These are phyloP conservation scores for Copidosoma aretas DNA, from an alignment of 2,888 invertebrate species.

Conservation along the genomic window DNA sequence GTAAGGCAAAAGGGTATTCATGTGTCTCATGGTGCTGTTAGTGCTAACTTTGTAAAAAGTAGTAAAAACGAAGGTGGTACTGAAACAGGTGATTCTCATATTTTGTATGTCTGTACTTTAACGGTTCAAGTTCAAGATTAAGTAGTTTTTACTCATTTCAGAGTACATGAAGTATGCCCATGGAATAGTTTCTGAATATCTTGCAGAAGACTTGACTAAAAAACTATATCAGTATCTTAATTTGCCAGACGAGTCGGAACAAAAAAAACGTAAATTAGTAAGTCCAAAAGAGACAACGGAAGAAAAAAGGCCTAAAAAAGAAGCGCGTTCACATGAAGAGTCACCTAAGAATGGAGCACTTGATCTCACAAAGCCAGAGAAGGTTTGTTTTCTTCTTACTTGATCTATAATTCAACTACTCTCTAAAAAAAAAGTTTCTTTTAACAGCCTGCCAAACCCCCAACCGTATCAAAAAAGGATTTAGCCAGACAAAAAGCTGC, in stretches of 20 bases:
- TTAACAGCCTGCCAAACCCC: constrained; percentile 63
- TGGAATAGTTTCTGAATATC: constrained; percentile 81
- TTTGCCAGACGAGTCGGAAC: constrained; percentile 68
- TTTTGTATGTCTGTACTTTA: constrained; percentile 7
- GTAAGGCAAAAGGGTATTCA: constrained; percentile 75
- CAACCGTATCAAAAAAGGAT: constrained; percentile 72
- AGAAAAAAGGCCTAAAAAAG: constrained; percentile 58
- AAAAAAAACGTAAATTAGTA: constrained; percentile 56
- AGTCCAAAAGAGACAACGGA: constrained; percentile 53
- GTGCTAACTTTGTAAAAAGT: constrained; percentile 78
- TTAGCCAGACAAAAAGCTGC: constrained; percentile 80
- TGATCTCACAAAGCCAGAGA: constrained; percentile 58
- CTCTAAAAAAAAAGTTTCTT: neutral
- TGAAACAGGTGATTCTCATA: constrained; percentile 64
- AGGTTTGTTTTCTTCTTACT: constrained; percentile 44
- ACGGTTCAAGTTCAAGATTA: neutral
- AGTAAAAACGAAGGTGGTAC: constrained; percentile 66
- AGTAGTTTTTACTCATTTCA: constrained; percentile 54
- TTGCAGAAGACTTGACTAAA: constrained; percentile 72
- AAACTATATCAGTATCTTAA: constrained; percentile 72
- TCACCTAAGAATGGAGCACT: constrained; percentile 60
- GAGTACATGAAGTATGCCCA: constrained; percentile 77
- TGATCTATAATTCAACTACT: constrained; percentile 13
- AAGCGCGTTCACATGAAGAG: constrained; percentile 59
- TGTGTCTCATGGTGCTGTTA: constrained; percentile 76